phyloP scores from a whole-genome alignment of 2,888 invertebrate species.

The Pediacus dermestoides region DNA sequence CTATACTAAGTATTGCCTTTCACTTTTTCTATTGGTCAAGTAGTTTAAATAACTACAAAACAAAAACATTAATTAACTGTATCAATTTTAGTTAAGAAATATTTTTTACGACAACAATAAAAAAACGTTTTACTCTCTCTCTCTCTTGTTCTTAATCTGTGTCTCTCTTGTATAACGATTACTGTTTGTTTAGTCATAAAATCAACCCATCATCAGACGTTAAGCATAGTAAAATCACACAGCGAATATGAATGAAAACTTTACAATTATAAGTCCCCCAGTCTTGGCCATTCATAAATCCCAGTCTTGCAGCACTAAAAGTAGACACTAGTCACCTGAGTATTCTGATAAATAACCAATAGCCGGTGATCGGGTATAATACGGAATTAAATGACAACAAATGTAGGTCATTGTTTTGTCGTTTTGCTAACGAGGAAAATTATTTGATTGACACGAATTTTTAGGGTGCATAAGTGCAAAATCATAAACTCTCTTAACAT shows the following conservation, averaged over 20 bases:
- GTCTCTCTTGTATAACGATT: too few relatives aligned
- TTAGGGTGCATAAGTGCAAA: too few relatives aligned
- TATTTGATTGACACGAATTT: too few relatives aligned
- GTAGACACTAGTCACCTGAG: constrained; percentile 45
- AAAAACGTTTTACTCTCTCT: too few relatives aligned
- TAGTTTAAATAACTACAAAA: constrained; percentile 7
- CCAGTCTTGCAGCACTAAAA: constrained; percentile 33
- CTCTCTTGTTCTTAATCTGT: too few relatives aligned
- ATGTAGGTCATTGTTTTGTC: too few relatives aligned
- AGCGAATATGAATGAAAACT: constrained; percentile 39
- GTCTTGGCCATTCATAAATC: constrained; percentile 40
- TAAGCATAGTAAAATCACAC: constrained; percentile 30
- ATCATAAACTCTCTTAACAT: too few relatives aligned
- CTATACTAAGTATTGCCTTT: constrained; percentile 19
- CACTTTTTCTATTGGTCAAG: constrained; percentile 24
- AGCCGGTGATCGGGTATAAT: too few relatives aligned
- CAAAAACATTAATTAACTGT: constrained; percentile 6
- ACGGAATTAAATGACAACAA: too few relatives aligned
- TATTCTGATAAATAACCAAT: too few relatives aligned
- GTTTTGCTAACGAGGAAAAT: too few relatives aligned
- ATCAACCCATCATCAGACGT: constrained; percentile 17
- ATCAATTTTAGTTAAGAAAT: constrained; percentile 7
- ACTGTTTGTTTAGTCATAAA: constrained; percentile 3
- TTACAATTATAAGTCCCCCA: constrained; percentile 33
- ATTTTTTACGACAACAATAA: neutral